Evolutionary conservation across 2,113 vertebrate species (phyloP).

Genomic region (Bolborhynchus lineola): DNA sequence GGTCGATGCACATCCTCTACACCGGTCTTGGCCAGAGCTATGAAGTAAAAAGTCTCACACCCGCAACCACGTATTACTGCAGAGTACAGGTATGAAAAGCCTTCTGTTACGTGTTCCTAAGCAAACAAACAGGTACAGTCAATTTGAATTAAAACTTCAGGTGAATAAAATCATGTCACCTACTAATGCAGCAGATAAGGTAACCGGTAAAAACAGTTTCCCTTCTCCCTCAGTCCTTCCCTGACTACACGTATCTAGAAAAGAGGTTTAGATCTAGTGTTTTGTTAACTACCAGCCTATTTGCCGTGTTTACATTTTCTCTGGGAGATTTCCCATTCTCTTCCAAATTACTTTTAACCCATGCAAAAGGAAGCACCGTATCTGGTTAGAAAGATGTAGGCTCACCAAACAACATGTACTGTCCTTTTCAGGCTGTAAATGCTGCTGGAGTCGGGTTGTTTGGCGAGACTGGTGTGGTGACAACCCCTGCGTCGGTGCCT

Average conservation of each 20-base stretch:
- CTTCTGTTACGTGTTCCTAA: not conserved
- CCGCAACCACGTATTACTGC: constrained; percentile 80
- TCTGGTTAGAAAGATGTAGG: not conserved
- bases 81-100: constrained; percentile 77
- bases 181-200: not conserved
- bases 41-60: constrained; percentile 76
- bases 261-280: not conserved
- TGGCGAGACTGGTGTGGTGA: constrained; percentile 67
- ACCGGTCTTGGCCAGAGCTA: constrained; percentile 71
- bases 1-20: constrained; percentile 73
- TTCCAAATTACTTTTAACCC: not conserved
- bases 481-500: constrained; percentile 73
- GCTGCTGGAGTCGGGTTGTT: constrained; percentile 74
- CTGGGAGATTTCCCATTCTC: not conserved
- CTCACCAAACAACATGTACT: not conserved
- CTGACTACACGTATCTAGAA: not conserved
- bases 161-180: not conserved
- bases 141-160: not conserved
- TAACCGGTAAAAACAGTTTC: not conserved
- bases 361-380: accelerated
- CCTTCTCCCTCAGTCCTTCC: not conserved
- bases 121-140: not conserved
- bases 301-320: not conserved
- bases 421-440: constrained; percentile 73
- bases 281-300: not conserved